Conservation (phyloP, 2,888 invertebrate species). For the Drosophila crucigera region DNA sequence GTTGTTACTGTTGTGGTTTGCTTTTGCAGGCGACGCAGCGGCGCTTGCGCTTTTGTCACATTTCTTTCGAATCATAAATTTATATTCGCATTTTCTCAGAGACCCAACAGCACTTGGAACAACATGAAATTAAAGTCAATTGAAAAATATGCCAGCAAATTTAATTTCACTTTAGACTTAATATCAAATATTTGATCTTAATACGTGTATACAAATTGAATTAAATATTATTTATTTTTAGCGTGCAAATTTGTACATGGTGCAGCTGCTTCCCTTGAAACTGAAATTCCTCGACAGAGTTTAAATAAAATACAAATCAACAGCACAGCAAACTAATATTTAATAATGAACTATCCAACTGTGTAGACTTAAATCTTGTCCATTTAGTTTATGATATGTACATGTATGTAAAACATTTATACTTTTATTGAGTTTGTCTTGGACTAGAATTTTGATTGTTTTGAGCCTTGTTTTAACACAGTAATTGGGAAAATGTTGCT, state of each 20-base stretch:
- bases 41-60: conserved; percentile 48
- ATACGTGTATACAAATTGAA: background rate
- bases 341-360: background rate
- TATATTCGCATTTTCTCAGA: conserved; percentile 11
- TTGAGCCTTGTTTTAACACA: background rate
- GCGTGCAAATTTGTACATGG: background rate
- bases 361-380: background rate
- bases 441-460: background rate
- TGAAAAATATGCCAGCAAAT: background rate
- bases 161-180: background rate
- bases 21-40: conserved; percentile 56
- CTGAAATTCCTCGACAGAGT: background rate
- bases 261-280: background rate
- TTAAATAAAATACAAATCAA: background rate
- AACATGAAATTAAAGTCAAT: background rate
- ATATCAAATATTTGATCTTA: background rate
- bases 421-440: background rate
- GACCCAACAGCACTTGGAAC: background rate
- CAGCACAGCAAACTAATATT: background rate
- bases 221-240: background rate
- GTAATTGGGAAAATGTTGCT: background rate
- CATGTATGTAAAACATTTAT: background rate
- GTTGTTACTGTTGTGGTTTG: conserved; percentile 47
- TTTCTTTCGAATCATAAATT: conserved; percentile 20
- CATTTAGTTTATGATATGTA: background rate